Evolutionary conservation across 2,797 vertebrate genomes (phyloP), one percentile per base, ranked within the genome.

Genomic region (Malacoctenus gilli): DNA sequence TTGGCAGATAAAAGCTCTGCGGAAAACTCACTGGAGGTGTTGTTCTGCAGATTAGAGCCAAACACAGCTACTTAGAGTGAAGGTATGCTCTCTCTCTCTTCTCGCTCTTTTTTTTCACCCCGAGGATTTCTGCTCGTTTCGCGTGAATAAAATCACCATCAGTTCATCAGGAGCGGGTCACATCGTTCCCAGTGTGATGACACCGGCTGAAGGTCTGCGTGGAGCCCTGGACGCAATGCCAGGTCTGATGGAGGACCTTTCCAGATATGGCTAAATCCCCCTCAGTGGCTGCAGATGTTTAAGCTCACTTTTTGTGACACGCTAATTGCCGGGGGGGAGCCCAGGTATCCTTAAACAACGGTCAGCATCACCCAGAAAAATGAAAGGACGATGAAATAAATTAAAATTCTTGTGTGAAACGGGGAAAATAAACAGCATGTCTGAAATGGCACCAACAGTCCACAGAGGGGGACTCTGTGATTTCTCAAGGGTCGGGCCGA

Each of bases 381-480:
- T 87, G 82, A 86, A 88, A 85, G 93, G 93, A 93, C 90, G 91
- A 92, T 92, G 93, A 95, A 95, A 95, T 95, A 94, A 95, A 96
- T 97, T 95, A 92, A 96, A 95, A 97, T 96, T 96, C 94, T 93
- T 96, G 92, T 89, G 94, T 93, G 93, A 94, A 93, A 94, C 80
- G 90, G 91, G 95, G 94, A 98, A 98, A 98, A 98, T 98, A 98
- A 97, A 97, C 95, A 98, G 95, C 87, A 87, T 87, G 93, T 92
- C 92, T 90, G 90, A 93, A 91, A 87, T 94, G 94, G 94, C 93
- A 95, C 92, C 93, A 91, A 91, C 92, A 88, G 93, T 90, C 94
- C 92, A 76, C 91, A 90, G 93, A 81, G 90, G 53, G 84, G 79
- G 89, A 87, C 91, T 93, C 95, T 96, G 95, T 73, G 78, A 90